These are phyloP conservation scores for Endotricha flammealis DNA, from an alignment of 2,888 invertebrate genomes.

Conservation along the genomic window DNA sequence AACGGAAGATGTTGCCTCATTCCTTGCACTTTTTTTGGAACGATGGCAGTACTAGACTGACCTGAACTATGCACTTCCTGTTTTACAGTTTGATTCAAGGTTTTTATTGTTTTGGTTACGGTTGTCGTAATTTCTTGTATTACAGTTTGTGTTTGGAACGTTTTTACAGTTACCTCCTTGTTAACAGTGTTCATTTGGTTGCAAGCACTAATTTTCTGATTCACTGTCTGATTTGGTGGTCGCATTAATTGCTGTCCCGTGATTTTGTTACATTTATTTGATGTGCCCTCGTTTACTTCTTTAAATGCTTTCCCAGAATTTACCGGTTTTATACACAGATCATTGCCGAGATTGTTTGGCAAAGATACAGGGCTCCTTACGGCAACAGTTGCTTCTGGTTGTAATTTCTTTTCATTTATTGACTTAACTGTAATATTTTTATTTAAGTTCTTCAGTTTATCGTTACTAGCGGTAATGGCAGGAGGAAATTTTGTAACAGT, in stretches of 20 bases:
- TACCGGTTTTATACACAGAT: slow-evolving; percentile 34
- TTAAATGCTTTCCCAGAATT: slow-evolving; percentile 28
- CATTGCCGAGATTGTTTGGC: slow-evolving; percentile 29
- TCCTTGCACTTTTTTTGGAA: slow-evolving; percentile 39
- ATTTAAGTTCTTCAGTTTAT: slow-evolving; percentile 40
- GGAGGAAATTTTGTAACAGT: slow-evolving; percentile 29
- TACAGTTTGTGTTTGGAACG: slow-evolving; percentile 61
- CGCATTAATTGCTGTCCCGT: slow-evolving; percentile 18
- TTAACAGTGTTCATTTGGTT: slow-evolving; percentile 55
- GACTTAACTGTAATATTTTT: slow-evolving; percentile 46
- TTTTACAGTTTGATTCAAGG: slow-evolving; percentile 59
- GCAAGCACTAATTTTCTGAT: slow-evolving; percentile 37
- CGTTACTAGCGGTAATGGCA: slow-evolving; percentile 23
- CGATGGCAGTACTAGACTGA: slow-evolving; percentile 28
- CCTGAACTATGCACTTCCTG: slow-evolving; percentile 47
- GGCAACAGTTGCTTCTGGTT: slow-evolving; percentile 15
- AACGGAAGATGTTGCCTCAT: slow-evolving; percentile 31
- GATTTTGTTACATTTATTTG: slow-evolving; percentile 19
- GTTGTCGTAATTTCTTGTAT: slow-evolving; percentile 71
- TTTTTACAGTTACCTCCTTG: slow-evolving; percentile 63
- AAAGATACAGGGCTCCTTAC: slow-evolving; percentile 21
- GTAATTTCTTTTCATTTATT: slow-evolving; percentile 21
- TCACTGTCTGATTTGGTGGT: slow-evolving; percentile 27
- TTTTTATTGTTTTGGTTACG: slow-evolving; percentile 69
- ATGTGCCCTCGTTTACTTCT: slow-evolving; percentile 19